Evolutionary conservation across 1,140 invertebrate species (phyloP).

Genomic region (Caligus rogercresseyi): DNA sequence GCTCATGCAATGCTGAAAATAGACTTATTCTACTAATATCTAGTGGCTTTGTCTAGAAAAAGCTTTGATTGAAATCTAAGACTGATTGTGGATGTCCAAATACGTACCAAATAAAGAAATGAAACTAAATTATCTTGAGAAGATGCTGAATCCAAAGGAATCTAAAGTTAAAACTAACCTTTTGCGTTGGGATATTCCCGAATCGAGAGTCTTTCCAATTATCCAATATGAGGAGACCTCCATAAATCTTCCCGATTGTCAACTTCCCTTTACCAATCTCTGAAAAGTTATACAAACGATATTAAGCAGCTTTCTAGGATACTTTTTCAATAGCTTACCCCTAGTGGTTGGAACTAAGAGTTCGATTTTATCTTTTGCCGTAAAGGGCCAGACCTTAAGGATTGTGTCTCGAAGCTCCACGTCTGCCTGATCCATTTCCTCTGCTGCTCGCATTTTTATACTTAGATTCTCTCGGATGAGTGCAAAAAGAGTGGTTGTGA

Average conservation of each 20-base stretch:
- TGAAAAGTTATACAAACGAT: slow-evolving; percentile 30
- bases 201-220: slow-evolving; percentile 86
- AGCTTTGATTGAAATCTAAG: too few species aligned
- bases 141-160: too few species aligned
- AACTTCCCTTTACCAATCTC: slow-evolving; percentile 69
- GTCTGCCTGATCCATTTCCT: slow-evolving; percentile 98
- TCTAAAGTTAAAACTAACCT: too few species aligned
- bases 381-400: slow-evolving; percentile 90
- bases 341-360: slow-evolving; percentile 77
- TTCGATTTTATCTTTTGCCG: slow-evolving; percentile 91
- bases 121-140: too few species aligned
- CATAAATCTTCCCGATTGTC: slow-evolving; percentile 97
- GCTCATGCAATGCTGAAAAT: too few species aligned
- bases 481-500: slow-evolving; percentile 95
- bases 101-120: too few species aligned
- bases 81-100: too few species aligned
- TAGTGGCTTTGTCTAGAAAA: too few species aligned
- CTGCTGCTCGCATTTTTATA: slow-evolving; percentile 94
- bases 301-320: too few species aligned
- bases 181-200: slow-evolving; percentile 31
- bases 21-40: too few species aligned
- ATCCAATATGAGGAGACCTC: slow-evolving; percentile 83
- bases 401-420: slow-evolving; percentile 89
- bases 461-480: slow-evolving; percentile 93
- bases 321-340: slow-evolving; percentile 34